These are phyloP conservation scores for Eudasyphora cyanicolor DNA, from an alignment of 2,888 invertebrate genomes.

Conservation along the genomic window DNA sequence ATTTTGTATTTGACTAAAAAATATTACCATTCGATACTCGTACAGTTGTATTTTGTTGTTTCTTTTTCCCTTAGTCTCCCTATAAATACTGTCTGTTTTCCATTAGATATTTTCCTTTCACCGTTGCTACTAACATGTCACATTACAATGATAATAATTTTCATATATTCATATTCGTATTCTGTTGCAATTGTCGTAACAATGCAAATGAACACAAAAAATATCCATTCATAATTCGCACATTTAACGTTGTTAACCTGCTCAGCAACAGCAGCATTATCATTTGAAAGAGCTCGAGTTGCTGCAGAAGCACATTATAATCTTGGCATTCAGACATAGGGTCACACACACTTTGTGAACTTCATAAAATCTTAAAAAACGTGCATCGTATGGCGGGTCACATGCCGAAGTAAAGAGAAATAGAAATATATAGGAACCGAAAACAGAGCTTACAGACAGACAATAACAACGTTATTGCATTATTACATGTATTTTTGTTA, in stretches of 20 bases:
- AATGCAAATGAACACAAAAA: constrained; percentile 31
- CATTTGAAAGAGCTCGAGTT: not conserved
- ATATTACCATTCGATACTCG: too few species aligned
- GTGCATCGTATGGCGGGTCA: constrained; percentile 64
- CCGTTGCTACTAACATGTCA: not conserved
- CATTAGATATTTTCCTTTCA: not conserved
- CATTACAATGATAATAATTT: not conserved
- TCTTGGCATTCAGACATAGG: constrained; percentile 2
- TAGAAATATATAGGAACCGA: constrained; percentile 1
- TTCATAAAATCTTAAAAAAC: constrained; percentile 49
- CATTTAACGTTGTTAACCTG: constrained; percentile 62
- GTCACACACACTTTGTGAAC: not conserved
- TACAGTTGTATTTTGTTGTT: too few species aligned
- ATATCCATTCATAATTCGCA: constrained; percentile 55
- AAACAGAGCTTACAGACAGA: constrained; percentile 27
- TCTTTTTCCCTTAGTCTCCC: not conserved
- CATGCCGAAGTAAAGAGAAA: constrained; percentile 53
- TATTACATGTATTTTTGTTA: constrained; percentile 59
- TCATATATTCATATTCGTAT: constrained; percentile 6
- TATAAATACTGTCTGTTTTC: constrained; percentile 6
- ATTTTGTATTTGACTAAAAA: too few species aligned
- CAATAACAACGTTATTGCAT: constrained; percentile 66
- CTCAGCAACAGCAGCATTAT: constrained; percentile 33
- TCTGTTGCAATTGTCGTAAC: constrained; percentile 27
- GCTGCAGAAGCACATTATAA: not conserved